Percentiles rank a stretch among this genome's conserved stretches.
These are phyloP conservation scores for Parus major DNA, from an alignment of 2,113 vertebrate species.

Conservation along the genomic window DNA sequence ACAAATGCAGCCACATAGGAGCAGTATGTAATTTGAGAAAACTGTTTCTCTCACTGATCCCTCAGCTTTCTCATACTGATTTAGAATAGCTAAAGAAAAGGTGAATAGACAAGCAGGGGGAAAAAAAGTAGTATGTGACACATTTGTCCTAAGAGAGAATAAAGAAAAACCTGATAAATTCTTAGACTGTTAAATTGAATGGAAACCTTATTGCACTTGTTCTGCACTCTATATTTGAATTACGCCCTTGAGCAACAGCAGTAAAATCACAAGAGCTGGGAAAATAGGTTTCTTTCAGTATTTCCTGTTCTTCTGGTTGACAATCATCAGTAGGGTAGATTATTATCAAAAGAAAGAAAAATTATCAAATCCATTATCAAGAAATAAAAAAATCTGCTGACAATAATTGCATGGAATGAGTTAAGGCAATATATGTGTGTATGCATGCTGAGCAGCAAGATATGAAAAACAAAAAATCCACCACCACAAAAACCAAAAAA, in stretches of 20 bases:
- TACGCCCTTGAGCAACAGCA: constrained; percentile 1
- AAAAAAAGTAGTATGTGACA: neutral
- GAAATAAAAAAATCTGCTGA: neutral
- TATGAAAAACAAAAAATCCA: neutral
- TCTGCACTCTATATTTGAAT: neutral
- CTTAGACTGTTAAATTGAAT: neutral
- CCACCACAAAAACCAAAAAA: neutral
- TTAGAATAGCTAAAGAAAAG: neutral
- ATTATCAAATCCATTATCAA: neutral
- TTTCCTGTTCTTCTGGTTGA: neutral
- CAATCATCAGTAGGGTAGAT: neutral
- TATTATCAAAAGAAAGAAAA: neutral
- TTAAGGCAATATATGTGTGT: neutral
- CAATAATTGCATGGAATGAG: neutral
- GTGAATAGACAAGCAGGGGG: neutral
- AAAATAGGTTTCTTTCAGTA: neutral
- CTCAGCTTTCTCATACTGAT: neutral
- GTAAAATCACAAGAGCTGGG: neutral
- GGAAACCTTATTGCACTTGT: neutral
- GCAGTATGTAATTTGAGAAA: neutral
- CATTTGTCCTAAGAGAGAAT: neutral
- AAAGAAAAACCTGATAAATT: constrained; percentile 1
- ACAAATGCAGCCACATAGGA: neutral
- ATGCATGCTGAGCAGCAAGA: neutral
- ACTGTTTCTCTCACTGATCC: neutral